Percentiles rank a stretch among this genome's conserved stretches.
Conservation (phyloP, 2,113 vertebrate genomes). For the Takifugu bimaculatus region DNA sequence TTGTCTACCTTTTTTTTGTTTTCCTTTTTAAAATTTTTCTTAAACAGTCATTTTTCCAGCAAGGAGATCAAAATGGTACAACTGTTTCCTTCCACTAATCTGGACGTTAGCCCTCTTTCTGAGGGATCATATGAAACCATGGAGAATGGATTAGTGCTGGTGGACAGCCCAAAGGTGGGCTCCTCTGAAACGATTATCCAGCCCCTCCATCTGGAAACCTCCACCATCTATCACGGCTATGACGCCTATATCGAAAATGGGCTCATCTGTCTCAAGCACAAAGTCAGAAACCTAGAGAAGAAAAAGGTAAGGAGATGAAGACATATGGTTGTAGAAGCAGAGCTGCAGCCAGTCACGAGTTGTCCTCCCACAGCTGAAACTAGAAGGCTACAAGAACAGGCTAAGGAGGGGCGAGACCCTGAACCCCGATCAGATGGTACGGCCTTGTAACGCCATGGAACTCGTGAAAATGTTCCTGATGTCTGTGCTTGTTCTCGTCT, state of each 20-base stretch:
- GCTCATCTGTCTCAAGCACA: conserved; percentile 95
- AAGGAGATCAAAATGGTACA: conserved; percentile 82
- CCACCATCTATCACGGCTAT: conserved; percentile 81
- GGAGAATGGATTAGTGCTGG: conserved; percentile 9
- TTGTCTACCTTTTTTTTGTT: not conserved
- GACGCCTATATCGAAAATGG: conserved; percentile 92
- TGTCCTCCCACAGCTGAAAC: conserved; percentile 74
- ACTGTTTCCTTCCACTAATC: conserved; percentile 75
- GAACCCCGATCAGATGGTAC: conserved; percentile 85
- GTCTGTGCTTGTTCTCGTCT: not conserved
- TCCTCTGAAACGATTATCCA: conserved; percentile 59
- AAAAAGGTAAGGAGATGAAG: conserved; percentile 84
- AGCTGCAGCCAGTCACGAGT: not conserved
- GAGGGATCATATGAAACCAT: conserved; percentile 61
- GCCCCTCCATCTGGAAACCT: conserved; percentile 70
- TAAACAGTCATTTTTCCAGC: not conserved
- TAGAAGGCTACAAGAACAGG: conserved; percentile 83
- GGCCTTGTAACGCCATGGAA: not conserved
- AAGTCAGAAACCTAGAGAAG: conserved; percentile 96
- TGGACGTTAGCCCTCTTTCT: conserved; percentile 60
- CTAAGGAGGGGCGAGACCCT: conserved; percentile 76
- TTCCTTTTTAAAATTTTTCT: not conserved
- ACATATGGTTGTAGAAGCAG: not conserved
- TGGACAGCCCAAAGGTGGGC: conserved; percentile 5
- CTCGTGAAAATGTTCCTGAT: too few species aligned